Evolutionary conservation across 1,140 invertebrate genomes (phyloP).

Genomic region (Antheraea pernyi): DNA sequence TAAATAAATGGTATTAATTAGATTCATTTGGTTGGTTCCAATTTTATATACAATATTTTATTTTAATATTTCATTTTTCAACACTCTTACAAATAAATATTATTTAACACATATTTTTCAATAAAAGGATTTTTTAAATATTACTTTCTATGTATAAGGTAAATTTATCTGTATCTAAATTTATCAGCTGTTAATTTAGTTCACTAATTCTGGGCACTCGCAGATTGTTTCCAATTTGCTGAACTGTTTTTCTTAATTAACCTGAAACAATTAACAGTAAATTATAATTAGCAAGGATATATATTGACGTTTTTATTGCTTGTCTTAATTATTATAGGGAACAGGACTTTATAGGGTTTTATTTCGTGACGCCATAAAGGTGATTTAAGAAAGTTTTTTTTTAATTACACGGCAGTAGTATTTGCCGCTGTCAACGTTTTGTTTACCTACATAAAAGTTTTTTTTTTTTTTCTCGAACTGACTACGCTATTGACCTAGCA

Average conservation of each 20-base stretch:
- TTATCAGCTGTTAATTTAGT: neutral
- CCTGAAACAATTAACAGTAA: constrained; percentile 50
- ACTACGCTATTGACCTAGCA: too few relatives aligned
- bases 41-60: constrained; percentile 26
- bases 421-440: too few relatives aligned
- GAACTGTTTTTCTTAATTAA: constrained; percentile 39
- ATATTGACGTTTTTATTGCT: constrained; percentile 9
- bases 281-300: neutral
- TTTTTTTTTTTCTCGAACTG: too few relatives aligned
- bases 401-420: too few relatives aligned
- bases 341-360: too few relatives aligned
- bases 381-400: too few relatives aligned
- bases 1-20: constrained; percentile 17
- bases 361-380: too few relatives aligned
- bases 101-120: constrained; percentile 7
- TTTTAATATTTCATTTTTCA: constrained; percentile 8
- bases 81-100: neutral
- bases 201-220: constrained; percentile 19
- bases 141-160: neutral
- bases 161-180: constrained; percentile 10
- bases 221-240: constrained; percentile 18
- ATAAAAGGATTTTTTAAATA: neutral
- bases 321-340: neutral
- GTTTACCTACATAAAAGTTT: too few relatives aligned
- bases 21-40: constrained; percentile 17